Percentiles rank a stretch among this genome's conserved stretches.
Conservation (phyloP, 2,888 invertebrate genomes). For the Monopis laevigella region DNA sequence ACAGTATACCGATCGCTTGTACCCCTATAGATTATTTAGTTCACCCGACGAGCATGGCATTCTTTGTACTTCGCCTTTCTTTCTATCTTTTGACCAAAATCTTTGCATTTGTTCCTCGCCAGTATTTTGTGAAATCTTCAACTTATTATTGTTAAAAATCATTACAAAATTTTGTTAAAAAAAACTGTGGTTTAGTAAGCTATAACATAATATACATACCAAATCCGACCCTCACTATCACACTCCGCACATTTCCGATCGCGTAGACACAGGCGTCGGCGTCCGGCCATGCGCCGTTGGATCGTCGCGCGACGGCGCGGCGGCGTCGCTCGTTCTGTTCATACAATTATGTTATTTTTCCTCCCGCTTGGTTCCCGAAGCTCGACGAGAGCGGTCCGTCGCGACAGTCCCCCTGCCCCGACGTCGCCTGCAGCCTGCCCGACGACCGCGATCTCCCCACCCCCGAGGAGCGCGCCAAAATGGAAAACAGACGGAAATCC, state of each 20-base stretch:
- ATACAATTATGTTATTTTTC: slow-evolving; percentile 32
- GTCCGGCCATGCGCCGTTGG: background rate
- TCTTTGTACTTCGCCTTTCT: no score
- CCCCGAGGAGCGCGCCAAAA: slow-evolving; percentile 32
- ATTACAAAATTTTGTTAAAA: no score
- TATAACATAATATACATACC: no score
- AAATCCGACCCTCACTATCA: no score
- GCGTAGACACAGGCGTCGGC: background rate
- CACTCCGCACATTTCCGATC: background rate
- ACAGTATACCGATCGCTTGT: no score
- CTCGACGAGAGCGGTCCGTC: slow-evolving; percentile 40
- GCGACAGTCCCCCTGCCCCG: slow-evolving; percentile 16
- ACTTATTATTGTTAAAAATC: no score
- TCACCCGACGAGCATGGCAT: no score
- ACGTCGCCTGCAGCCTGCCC: slow-evolving; percentile 15
- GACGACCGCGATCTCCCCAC: slow-evolving; percentile 22
- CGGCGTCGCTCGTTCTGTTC: background rate
- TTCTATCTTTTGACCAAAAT: no score
- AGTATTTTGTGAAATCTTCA: no score
- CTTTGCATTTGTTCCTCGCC: no score
- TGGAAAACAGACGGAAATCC: slow-evolving; percentile 69
- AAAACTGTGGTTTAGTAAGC: no score
- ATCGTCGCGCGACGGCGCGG: background rate
- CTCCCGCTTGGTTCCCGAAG: slow-evolving; percentile 32
- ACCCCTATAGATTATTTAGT: no score